A percentile compares a stretch with the other conserved stretches of the same genome.
Evolutionary conservation across 2,888 invertebrate species (phyloP).

Genomic region (Galerucella calmariensis): DNA sequence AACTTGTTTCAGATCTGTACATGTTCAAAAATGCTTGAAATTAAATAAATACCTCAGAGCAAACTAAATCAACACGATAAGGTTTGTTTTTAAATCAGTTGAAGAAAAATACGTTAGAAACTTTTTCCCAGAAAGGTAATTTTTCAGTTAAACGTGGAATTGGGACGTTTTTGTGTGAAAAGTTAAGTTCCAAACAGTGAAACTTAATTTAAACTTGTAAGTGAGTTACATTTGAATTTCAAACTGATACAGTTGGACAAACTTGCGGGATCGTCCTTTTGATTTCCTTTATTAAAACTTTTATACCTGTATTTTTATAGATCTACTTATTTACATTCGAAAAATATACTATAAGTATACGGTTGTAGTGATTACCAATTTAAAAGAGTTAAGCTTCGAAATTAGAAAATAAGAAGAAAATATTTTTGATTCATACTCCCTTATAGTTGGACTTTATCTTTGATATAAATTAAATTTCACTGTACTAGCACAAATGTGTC

Average conservation of each 20-base stretch:
- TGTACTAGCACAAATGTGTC: conserved; percentile 4
- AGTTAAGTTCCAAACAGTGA: neutral
- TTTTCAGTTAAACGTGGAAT: conserved; percentile 1
- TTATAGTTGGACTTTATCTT: no score
- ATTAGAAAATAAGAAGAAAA: no score
- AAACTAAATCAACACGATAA: no score
- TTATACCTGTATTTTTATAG: neutral
- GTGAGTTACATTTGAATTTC: conserved; percentile 8
- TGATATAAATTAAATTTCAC: no score
- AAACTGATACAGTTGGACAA: conserved; percentile 8
- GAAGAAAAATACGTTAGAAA: neutral
- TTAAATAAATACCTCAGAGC: no score
- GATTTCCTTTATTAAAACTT: neutral
- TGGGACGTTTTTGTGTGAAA: neutral
- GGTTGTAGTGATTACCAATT: no score
- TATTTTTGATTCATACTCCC: no score
- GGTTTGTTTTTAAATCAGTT: neutral
- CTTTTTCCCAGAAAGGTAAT: neutral
- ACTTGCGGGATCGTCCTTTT: neutral
- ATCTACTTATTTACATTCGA: neutral
- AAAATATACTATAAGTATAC: neutral
- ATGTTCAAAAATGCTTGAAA: no score
- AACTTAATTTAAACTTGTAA: conserved; percentile 13
- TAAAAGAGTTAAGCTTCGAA: no score
- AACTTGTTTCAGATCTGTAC: no score